Base-by-base conservation (phyloP, 2,113 vertebrate species). In the Steatornis caripensis region DNA sequence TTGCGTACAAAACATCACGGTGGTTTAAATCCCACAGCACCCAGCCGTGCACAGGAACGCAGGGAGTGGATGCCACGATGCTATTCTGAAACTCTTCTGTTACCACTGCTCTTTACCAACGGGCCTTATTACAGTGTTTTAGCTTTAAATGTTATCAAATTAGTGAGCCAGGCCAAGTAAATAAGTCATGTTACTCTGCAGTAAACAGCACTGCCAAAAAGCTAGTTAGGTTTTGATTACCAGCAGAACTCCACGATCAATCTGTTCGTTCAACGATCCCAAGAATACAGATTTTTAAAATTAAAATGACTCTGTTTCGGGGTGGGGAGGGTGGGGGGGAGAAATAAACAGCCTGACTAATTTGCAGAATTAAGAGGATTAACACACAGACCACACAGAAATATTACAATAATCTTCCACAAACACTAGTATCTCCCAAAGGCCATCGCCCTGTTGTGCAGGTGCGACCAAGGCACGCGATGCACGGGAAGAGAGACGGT, bases 281-380 rank as follows among this genome's bases (percentile, higher is more conserved):
- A 91, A 91, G 87, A 95, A 94, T 81, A 93, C 77, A 94, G 72
- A 93, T 95, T 96, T 96, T 96, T 58, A 95, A 97, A 97, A 96
- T 84, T 88, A 84, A 86, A 77, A 98, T 79, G 80, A 96, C 94
- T 98, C 96, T 92, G 7, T 93, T 97, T 92, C 15, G 15, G 85
- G 43, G 83, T 13, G 26, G 13, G 18, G 24, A 17, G 13, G 21
- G 7, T 23, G 9, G 3, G 21, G 7, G 26, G 9, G 3, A 41
- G n/a, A 45, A 22, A 57, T 83, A n/a, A n/a, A n/a, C n/a, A n/a
- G n/a, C 80, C 75, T 95, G 83, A 91, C 97, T 95, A 96, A 97
- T 97, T 98, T 97, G 96, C 80, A 96, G 86, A 97, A 98, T 95
- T 97, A 97, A 97, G 96, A 89, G 94, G 97, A 98, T 98, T 95